phyloP scores from a whole-genome alignment of 2,113 vertebrate species.

The Phocoena phocoena region DNA sequence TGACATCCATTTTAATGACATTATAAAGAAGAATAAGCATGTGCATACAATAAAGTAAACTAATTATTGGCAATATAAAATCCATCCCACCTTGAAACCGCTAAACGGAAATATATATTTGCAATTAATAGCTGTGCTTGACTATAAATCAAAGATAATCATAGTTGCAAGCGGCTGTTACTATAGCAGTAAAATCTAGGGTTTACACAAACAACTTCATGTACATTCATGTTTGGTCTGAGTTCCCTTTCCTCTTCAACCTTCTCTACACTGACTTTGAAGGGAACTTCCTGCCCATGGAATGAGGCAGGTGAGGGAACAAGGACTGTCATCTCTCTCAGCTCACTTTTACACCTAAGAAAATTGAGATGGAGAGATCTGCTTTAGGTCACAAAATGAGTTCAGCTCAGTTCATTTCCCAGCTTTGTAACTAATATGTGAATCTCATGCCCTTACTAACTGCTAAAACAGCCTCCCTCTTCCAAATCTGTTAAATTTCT shows the following conservation, averaged over 20 bases:
- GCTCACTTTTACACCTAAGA: slow-evolving; percentile 4
- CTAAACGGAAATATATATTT: slow-evolving; percentile 20
- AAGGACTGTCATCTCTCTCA: not conserved
- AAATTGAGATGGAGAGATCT: slow-evolving; percentile 11
- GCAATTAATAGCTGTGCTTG: slow-evolving; percentile 15
- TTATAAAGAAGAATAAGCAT: slow-evolving; percentile 18
- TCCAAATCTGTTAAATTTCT: slow-evolving; percentile 79
- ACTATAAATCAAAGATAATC: slow-evolving; percentile 37
- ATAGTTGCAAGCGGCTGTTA: not conserved
- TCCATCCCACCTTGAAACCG: slow-evolving; percentile 26
- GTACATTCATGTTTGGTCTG: not conserved
- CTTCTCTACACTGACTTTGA: not conserved
- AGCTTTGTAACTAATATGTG: slow-evolving; percentile 62
- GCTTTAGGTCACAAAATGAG: slow-evolving; percentile 58
- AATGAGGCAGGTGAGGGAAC: not conserved
- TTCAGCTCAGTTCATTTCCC: slow-evolving; percentile 68
- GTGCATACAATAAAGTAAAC: not conserved
- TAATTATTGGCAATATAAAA: slow-evolving; percentile 9
- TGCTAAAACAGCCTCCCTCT: slow-evolving; percentile 69
- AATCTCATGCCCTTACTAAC: slow-evolving; percentile 57
- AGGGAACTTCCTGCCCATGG: not conserved
- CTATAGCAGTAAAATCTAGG: not conserved
- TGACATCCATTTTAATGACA: slow-evolving; percentile 32
- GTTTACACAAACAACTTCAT: not conserved
- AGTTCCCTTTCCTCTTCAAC: not conserved